Evolutionary conservation across 2,888 invertebrate genomes (phyloP).

Genomic region (Listrodromus nycthemerus): DNA sequence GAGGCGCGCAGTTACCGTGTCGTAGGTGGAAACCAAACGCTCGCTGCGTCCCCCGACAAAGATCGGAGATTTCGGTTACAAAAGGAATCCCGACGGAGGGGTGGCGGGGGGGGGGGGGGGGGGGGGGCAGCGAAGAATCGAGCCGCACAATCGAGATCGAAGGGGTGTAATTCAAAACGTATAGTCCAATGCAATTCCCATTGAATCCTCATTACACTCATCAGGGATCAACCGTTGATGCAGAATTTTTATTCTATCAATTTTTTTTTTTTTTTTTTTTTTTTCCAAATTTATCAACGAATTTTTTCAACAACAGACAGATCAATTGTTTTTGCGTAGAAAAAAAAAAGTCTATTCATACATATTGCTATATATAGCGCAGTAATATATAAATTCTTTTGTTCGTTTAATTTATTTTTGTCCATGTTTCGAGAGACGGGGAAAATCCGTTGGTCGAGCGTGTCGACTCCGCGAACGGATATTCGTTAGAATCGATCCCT

Average conservation of each 20-base stretch:
- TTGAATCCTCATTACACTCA: not conserved
- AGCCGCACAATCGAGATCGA: not conserved
- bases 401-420: not conserved
- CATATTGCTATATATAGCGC: too few relatives aligned
- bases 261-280: not conserved
- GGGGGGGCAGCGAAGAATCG: too few relatives aligned
- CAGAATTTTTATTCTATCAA: not conserved
- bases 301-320: too few relatives aligned
- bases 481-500: conserved; percentile 27
- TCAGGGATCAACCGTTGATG: not conserved
- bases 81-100: conserved; percentile 23
- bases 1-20: not conserved
- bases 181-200: conserved; percentile 8
- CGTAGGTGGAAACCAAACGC: conserved; percentile 5
- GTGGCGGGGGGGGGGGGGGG: not conserved
- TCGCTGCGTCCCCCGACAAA: not conserved
- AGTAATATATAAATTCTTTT: not conserved
- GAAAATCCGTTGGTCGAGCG: not conserved
- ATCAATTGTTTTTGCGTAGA: too few relatives aligned
- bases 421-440: not conserved
- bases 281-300: too few relatives aligned
- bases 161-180: conserved; percentile 22
- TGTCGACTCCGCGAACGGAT: not conserved
- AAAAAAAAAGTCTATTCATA: too few relatives aligned
- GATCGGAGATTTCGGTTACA: conserved; percentile 31